These are phyloP conservation scores for Camptogramma bilineatum DNA, from an alignment of 2,888 invertebrate genomes.

Conservation along the genomic window DNA sequence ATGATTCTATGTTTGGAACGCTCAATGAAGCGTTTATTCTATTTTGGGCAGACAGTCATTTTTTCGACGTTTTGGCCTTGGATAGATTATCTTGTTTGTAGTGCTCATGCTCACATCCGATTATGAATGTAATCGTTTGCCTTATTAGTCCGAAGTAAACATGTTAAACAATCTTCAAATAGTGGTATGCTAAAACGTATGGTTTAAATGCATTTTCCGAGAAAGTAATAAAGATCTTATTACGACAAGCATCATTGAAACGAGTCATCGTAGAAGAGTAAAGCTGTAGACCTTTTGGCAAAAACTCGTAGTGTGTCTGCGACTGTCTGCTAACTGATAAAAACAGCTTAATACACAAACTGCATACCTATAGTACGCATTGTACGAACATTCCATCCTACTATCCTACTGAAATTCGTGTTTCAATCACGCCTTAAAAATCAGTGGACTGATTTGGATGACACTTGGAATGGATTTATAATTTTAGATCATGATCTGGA, in stretches of 20 bases:
- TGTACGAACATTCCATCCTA: no score
- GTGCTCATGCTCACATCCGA: neutral
- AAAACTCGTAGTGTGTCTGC: no score
- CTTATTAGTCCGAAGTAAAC: neutral
- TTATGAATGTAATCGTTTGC: neutral
- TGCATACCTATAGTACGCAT: no score
- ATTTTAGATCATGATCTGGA: no score
- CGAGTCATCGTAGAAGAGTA: neutral
- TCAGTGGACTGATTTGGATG: no score
- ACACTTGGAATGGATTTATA: no score
- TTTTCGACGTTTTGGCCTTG: neutral
- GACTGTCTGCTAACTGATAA: no score
- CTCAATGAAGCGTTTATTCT: constrained; percentile 17
- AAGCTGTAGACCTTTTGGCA: neutral
- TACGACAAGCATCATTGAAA: neutral
- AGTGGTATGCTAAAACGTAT: neutral
- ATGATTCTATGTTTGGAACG: neutral
- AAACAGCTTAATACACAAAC: no score
- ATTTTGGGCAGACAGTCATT: constrained; percentile 9
- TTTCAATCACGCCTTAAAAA: no score
- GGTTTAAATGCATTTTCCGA: neutral
- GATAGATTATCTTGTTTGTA: neutral
- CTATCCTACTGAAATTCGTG: no score
- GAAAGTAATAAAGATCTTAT: neutral
- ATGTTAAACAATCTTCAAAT: neutral